phyloP scores from a whole-genome alignment of 1,140 invertebrate species.

The Arctopsyche grandis region DNA sequence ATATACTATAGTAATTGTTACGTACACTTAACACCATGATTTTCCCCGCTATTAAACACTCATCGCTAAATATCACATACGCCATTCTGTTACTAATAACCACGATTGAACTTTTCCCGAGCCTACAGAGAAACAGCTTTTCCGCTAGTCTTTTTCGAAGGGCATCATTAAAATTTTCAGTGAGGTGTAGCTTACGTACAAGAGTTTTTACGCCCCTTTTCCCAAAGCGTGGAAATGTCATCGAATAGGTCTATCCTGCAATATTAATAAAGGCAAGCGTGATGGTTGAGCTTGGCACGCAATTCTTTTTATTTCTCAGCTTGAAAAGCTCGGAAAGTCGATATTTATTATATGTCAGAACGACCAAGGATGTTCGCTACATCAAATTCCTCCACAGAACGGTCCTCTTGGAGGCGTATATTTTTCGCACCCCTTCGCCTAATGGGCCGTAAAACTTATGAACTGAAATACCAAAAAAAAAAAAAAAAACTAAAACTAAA shows the following conservation, averaged over 20 bases:
- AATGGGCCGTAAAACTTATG: background rate
- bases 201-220: slow-evolving; percentile 26
- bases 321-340: background rate
- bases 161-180: slow-evolving; percentile 40
- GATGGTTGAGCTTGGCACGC: slow-evolving; percentile 20
- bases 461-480: background rate
- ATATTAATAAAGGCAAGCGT: slow-evolving; percentile 42
- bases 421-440: background rate
- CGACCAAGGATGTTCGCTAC: background rate
- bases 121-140: background rate
- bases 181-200: background rate
- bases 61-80: too few species aligned
- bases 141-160: too few species aligned
- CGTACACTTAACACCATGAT: too few species aligned
- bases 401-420: background rate
- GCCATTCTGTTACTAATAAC: background rate
- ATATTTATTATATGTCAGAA: slow-evolving; percentile 20
- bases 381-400: slow-evolving; percentile 4
- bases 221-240: slow-evolving; percentile 35
- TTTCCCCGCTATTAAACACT: too few species aligned
- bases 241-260: slow-evolving; percentile 36
- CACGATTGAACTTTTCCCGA: background rate
- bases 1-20: too few species aligned
- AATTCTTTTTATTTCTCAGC: background rate
- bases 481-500: too few species aligned